A percentile compares a stretch with the other conserved stretches of the same genome.
Conservation (phyloP, 1,140 invertebrate species). For the Eumaeus atala region DNA sequence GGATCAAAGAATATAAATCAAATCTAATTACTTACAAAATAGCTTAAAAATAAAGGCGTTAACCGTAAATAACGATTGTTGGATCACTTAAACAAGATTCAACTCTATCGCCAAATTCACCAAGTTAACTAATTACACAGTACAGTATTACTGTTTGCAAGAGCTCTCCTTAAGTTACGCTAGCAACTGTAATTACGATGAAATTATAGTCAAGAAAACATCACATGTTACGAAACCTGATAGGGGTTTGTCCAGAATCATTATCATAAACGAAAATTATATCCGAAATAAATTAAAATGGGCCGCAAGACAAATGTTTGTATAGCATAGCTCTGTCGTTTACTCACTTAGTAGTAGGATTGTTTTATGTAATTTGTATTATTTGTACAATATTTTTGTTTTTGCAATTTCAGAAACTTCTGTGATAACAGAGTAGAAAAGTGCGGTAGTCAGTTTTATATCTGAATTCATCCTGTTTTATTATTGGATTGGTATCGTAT, state of each 20-base stretch:
- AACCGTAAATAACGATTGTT: conserved; percentile 7
- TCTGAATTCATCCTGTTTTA: too few relatives aligned
- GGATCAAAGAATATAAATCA: conserved; percentile 7
- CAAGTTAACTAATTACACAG: conserved; percentile 6
- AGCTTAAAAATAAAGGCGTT: conserved; percentile 1
- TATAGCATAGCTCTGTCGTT: too few relatives aligned
- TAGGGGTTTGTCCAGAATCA: background rate
- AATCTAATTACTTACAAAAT: conserved; percentile 7
- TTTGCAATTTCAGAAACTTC: too few relatives aligned
- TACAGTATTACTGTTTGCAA: conserved; percentile 2
- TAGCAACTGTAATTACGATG: conserved; percentile 2
- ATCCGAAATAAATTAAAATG: background rate
- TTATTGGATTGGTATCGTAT: too few relatives aligned
- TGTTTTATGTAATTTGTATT: conserved; percentile 1
- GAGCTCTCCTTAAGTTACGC: background rate
- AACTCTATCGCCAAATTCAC: background rate
- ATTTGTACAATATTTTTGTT: background rate
- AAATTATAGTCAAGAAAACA: conserved; percentile 10
- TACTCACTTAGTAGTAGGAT: too few relatives aligned
- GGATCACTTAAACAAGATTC: conserved; percentile 9
- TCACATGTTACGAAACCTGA: background rate
- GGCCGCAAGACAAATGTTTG: too few relatives aligned
- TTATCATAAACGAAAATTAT: conserved; percentile 1
- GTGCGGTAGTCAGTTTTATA: too few relatives aligned
- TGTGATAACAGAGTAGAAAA: too few relatives aligned